Evolutionary conservation across 2,888 invertebrate species (phyloP).

Genomic region (Drosophila rubida): DNA sequence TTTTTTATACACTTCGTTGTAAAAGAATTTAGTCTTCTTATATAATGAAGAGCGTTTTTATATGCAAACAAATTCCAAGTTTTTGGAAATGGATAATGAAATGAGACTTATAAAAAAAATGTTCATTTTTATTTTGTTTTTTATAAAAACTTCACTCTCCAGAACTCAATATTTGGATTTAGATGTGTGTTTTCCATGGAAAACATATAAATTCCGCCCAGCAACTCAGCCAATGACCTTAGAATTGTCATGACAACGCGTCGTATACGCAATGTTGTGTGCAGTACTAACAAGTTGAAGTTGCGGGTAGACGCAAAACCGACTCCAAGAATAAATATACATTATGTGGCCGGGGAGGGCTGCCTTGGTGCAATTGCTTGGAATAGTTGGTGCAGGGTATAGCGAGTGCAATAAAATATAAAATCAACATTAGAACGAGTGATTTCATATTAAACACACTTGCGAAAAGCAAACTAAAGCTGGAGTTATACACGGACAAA

Average conservation of each 20-base stretch:
- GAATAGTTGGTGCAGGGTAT: background rate
- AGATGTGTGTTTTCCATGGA: background rate
- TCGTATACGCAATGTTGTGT: background rate
- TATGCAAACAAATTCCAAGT: too few species aligned
- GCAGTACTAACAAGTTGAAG: background rate
- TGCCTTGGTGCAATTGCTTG: background rate
- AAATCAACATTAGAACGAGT: conserved; percentile 16
- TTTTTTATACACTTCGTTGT: background rate
- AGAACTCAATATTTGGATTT: background rate
- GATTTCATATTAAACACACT: conserved; percentile 11
- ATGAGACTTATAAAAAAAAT: background rate
- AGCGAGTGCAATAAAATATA: conserved; percentile 14
- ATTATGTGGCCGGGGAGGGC: too few species aligned
- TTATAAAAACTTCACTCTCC: background rate
- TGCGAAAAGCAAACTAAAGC: background rate
- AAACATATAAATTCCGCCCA: background rate
- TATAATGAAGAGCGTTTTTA: background rate
- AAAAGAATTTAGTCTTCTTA: background rate
- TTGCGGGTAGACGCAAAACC: background rate
- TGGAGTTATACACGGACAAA: background rate
- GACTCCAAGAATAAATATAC: background rate
- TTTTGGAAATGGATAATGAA: background rate
- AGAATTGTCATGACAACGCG: background rate
- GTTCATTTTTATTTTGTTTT: background rate
- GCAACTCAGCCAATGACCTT: background rate